These are phyloP conservation scores for Procambarus clarkii DNA, from an alignment of 1,140 invertebrate species.

Conservation along the genomic window DNA sequence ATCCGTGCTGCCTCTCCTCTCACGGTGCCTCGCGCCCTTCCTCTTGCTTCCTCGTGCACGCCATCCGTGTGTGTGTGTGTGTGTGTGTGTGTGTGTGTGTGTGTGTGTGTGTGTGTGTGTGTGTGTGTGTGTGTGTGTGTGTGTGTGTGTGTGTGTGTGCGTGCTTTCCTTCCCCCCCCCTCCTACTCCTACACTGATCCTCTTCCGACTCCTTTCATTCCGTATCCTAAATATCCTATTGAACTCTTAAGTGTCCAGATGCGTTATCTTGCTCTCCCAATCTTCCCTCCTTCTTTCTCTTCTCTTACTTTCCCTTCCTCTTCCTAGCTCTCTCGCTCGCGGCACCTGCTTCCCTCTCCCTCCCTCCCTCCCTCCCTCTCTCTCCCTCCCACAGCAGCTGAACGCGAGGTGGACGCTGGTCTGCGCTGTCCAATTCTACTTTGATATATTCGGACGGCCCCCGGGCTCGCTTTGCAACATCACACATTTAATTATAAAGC, in stretches of 20 bases:
- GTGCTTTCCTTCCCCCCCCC: no score
- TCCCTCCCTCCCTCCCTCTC: conserved; percentile 7
- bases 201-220: not conserved
- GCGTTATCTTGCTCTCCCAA: not conserved
- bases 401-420: conserved; percentile 57
- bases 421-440: conserved; percentile 69
- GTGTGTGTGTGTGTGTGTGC: no score
- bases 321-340: not conserved
- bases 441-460: conserved; percentile 69
- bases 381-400: conserved; percentile 33
- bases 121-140: no score
- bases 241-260: not conserved
- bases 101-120: no score
- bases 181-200: not conserved
- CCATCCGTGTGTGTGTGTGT: no score
- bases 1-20: no score
- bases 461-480: conserved; percentile 67
- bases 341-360: not conserved
- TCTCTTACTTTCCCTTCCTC: not conserved
- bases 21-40: no score
- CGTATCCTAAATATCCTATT: not conserved
- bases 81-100: no score
- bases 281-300: not conserved
- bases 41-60: not conserved
- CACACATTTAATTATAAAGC: conserved; percentile 70